Base-by-base conservation (phyloP, 2,888 invertebrate species). In the Andricus quercusramuli region DNA sequence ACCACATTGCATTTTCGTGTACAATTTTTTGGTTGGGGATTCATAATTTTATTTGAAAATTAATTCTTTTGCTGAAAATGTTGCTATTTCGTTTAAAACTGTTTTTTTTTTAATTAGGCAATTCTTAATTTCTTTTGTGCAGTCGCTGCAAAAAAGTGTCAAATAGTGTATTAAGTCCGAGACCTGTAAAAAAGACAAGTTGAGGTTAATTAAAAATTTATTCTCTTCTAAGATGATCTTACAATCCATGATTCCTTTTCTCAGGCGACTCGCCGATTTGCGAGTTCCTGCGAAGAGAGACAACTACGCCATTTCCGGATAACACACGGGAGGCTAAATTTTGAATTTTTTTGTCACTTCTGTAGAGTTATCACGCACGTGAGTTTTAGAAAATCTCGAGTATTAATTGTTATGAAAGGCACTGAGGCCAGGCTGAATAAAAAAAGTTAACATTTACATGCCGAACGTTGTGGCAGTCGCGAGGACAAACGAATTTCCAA, bases 271-370 rank as follows among this genome's bases (percentile, higher is more conserved):
- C 62, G 62, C 62, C 62, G 22, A 17, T 62, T 62, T 62, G 22
- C 62, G 62, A 62, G 13, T 62, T 62, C 62, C 62, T 62, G 62
- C 62, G 25, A 62, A 62, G 25, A 11, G 11, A 59, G n/a, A 22
- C 25, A 62, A 62, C 25, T 62, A 62, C 25, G 25, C 2, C 25
- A 62, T 62, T 17, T 62, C 22, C 25, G 6, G 13, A 15, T 62
- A 1, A 29, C 62, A 62, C 62, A 5, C 25, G 25, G 22, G 25
- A 11, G 11, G 22, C 22, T 0, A 56, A 32, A 74, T 20, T 29
- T 32, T 37, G 13, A 47, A 74, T 74, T 32, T 70, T 56, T 20
- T 51, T 56, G 56, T 56, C 56, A 56, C 74, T 32, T 74, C 29
- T 51, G 5, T 17, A 62, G 15, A 29, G 15, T 32, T 32, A 74